Evolutionary conservation across 2,797 vertebrate genomes (phyloP).

Genomic region (Cossypha niveicapilla): DNA sequence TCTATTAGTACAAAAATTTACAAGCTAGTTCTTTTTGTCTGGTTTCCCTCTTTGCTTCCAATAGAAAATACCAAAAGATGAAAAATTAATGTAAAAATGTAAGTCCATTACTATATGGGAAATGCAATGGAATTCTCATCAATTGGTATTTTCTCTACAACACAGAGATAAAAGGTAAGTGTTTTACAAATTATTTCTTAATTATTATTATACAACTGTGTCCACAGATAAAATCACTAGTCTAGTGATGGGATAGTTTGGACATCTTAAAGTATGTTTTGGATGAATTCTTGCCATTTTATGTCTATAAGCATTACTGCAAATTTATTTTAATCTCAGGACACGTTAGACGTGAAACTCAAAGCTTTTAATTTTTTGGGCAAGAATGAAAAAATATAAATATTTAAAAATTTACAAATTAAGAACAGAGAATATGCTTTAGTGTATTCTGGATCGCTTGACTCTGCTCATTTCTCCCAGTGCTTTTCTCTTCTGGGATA

Average conservation of each 20-base stretch:
- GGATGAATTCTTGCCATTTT: background rate
- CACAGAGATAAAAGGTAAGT: background rate
- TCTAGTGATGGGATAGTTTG: background rate
- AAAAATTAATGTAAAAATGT: background rate
- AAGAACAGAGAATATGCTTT: background rate
- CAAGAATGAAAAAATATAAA: constrained; percentile 43
- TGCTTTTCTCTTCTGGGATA: constrained; percentile 88
- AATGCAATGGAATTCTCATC: background rate
- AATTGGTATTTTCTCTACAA: background rate
- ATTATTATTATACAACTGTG: background rate
- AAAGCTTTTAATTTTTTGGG: constrained; percentile 29
- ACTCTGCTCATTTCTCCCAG: constrained; percentile 71
- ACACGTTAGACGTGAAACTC: background rate
- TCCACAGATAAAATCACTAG: background rate
- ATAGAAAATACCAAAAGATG: background rate
- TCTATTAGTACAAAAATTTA: background rate
- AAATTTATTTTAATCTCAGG: background rate
- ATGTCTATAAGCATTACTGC: background rate
- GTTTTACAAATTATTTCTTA: background rate
- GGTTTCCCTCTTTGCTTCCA: background rate
- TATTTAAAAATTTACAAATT: constrained; percentile 28
- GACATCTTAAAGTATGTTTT: background rate
- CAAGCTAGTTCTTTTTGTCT: background rate
- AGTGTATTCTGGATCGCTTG: constrained; percentile 83
- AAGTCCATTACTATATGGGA: background rate